Conservation (phyloP, 2,888 invertebrate species). For the Chirona hameri region DNA sequence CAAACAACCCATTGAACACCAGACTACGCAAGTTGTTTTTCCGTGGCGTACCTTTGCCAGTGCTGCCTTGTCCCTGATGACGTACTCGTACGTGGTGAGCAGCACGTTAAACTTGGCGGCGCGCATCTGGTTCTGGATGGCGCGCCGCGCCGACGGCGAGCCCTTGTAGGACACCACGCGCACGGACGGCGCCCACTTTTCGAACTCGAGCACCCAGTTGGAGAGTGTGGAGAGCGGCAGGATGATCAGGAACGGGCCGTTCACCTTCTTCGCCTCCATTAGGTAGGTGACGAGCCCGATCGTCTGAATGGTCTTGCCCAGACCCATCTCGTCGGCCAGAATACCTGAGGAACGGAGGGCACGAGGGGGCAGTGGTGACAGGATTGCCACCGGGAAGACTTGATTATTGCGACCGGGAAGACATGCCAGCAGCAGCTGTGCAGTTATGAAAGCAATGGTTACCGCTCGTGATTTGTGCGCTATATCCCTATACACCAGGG, state of each 20-base stretch:
- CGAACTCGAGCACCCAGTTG: slow-evolving; percentile 98
- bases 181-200: slow-evolving; percentile 97
- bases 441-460: no score
- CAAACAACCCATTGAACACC: not conserved
- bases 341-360: slow-evolving; percentile 52
- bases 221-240: slow-evolving; percentile 94
- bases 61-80: slow-evolving; percentile 95
- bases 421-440: no score
- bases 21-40: no score
- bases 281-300: slow-evolving; percentile 93
- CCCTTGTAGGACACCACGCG: slow-evolving; percentile 57
- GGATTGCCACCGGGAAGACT: no score
- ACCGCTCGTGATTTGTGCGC: no score
- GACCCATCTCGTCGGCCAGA: slow-evolving; percentile 98
- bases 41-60: slow-evolving; percentile 64
- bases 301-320: slow-evolving; percentile 97
- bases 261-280: slow-evolving; percentile 97
- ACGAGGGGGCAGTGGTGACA: no score
- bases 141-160: slow-evolving; percentile 80
- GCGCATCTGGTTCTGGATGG: slow-evolving; percentile 81
- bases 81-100: slow-evolving; percentile 97
- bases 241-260: slow-evolving; percentile 96
- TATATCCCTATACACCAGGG: no score
- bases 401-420: no score
- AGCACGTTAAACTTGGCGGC: slow-evolving; percentile 96